Evolutionary conservation across 2,113 vertebrate species (phyloP), one percentile per base, ranked within the genome.

Genomic region (Pedionomus torquatus): DNA sequence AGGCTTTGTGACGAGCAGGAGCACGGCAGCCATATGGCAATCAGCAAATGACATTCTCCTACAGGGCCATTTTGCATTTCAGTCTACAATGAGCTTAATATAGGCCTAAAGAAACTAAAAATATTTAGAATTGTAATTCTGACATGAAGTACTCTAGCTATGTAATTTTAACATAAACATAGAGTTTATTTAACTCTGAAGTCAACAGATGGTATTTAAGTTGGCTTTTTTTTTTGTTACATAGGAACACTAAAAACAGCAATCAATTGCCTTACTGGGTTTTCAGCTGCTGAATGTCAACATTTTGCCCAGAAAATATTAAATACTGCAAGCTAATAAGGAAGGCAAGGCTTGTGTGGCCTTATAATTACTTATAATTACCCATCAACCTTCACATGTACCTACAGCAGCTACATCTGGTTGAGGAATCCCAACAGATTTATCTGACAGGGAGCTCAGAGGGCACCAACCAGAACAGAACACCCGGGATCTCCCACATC

Each of bases 141-240:
- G 94, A 97, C 89, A 93, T 94, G 70, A 97, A 96, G 95, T 93
- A 93, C 96, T 96, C 87, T 21, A 94, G 95, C 94, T 95, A 85
- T 95, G 87, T 76, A 95, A 97, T 97, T 97, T 97, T 82, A 97
- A 95, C 89, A 96, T 82, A 96, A 97, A 96, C 79, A 95, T 11
- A 28, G 65, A 95, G 94, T 96, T 96, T 94, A 97, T 96, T 96
- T 95, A 96, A 96, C 93, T 97, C 95, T 96, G 46, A 93, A 97
- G 72, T 91, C 92, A 97, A 96, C 97, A 97, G 94, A 96, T 96
- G 95, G 95, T 97, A 97, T 96, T 96, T 97, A 97, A 97, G 92
- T 25, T 89, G 41, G 89, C 68, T 94, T 95, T 93, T 82, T 68
- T 94, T 95, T 93, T 78, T 64, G 33, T 39, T 16, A 71, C n/a